Base-by-base conservation (phyloP, 1,140 invertebrate genomes). In the Mylabris phalerata region DNA sequence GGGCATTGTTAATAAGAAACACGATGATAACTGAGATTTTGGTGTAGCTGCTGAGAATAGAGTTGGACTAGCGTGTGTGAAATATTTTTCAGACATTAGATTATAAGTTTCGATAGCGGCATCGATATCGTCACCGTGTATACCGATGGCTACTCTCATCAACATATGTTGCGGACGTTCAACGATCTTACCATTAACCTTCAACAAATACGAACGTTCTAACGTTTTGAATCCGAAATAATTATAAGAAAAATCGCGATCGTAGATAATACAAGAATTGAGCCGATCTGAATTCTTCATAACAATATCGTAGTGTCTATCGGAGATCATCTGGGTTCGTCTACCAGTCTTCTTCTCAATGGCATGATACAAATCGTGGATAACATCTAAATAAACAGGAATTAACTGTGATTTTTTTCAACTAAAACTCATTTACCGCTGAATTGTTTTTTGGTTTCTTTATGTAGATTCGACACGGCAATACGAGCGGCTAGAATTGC, bases 161-260 rank as follows among this genome's bases (percentile, higher is more conserved):
- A 99, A 76, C 95, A 99, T 95, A 60, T 99, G 95, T 70, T 99
- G 97, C 0, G 98, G 98, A 43, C 97, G 80, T 74, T 99, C 97
- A 4, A 85, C 94, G 47, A 98, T 89, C 83, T 96, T 96, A 0
- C 88, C 87, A 75, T 95, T 83, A 50, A 98, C 94, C 75, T 93
- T 96, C 19, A 99, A 74, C 48, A 99, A 78, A 73, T 99, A 99
- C 2, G 94, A 97, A 59, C 92, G 79, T 72, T 99, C 97, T 47
- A 99, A 76, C 3, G 97, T 99, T 80, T 98, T 99, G 68, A 99
- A 99, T 39, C 96, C 97, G 83, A 99, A 99, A 73, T 97, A 99
- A 32, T 54, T 54, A 75, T 98, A 99, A 56, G 82, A 87, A 70
- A 93, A 98, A 78, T 99, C 98, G 64, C 97, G 82, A 69, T 98